Base-by-base conservation (phyloP, 2,113 vertebrate genomes). In the Atlantisia rogersi region DNA sequence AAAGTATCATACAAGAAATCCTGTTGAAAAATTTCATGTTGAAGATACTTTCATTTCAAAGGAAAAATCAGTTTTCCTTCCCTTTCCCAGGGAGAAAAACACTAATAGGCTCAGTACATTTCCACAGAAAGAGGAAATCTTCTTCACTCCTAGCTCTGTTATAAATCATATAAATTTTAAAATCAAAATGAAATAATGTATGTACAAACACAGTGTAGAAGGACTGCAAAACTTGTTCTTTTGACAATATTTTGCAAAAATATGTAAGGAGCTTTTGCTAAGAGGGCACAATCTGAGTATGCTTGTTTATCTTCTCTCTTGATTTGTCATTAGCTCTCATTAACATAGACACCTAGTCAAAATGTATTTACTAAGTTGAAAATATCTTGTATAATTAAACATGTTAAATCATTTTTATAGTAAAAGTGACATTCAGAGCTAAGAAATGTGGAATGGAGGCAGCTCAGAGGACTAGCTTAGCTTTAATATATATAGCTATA, bases 351-450 rank as follows among this genome's bases (percentile, higher is more conserved):
- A 91, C 11, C 11, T 63, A 82, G 21, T 69, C 40, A 89, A 81
- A 86, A 71, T 84, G 22, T 71, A 63, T 71, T 82, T 78, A 59
- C 18, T 67, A 50, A 92, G 31, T 35, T 75, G 56, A 70, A 94
- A 94, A 67, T 5, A 17, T 70, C 52, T 86, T 88, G 28, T 29
- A 65, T 88, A 85, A 85, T 90, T 85, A 76, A 92, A 79, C 5
- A 37, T 28, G 10, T 44, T 87, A 50, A 79, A 87, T 90, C 15
- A 63, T 88, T 88, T 73, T 50, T 50, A 55, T 21, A 48, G 11
- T n/a, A 76, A 68, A 69, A 81, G 20, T 4, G 5, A 58, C 26
- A 74, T 70, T 67, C 31, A 78, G 46, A 84, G 48, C 52, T 37
- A n/a, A 56, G 42, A 52, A 82, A 88, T 75, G 25, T 37, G 11